These are phyloP conservation scores for Tenthredo mesomela DNA, from an alignment of 2,888 invertebrate species.

Conservation along the genomic window DNA sequence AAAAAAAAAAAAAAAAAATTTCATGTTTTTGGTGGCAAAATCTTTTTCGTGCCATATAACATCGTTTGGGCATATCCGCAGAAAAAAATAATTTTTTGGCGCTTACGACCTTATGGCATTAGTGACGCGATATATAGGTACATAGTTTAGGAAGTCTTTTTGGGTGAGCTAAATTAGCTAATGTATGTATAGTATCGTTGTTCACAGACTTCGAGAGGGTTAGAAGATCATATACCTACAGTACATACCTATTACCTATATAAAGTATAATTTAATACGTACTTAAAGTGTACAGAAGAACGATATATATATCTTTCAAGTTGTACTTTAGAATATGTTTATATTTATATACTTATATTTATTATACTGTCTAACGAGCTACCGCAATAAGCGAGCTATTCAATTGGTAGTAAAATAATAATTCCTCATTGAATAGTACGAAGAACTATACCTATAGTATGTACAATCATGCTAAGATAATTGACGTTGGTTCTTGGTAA, in stretches of 20 bases:
- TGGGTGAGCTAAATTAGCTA: not conserved
- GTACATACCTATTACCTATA: not conserved
- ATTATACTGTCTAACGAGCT: not conserved
- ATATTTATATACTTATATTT: not conserved
- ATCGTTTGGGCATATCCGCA: no score
- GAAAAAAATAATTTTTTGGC: no score
- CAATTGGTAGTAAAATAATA: constrained; percentile 11
- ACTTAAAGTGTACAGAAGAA: not conserved
- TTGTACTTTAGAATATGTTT: not conserved
- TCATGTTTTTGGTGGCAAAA: no score
- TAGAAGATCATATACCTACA: not conserved
- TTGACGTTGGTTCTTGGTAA: not conserved
- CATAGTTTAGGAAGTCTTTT: not conserved
- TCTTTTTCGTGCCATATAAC: no score
- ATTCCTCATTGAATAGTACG: not conserved
- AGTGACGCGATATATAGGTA: no score
- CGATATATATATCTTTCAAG: not conserved
- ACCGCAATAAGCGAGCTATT: not conserved
- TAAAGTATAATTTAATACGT: not conserved
- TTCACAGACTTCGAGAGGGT: not conserved
- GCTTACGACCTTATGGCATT: no score
- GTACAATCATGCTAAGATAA: not conserved
- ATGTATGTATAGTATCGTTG: not conserved
- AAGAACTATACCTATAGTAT: not conserved
- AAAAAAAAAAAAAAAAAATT: no score